These are phyloP conservation scores for Parus major DNA, from an alignment of 2,113 vertebrate species.

Conservation along the genomic window DNA sequence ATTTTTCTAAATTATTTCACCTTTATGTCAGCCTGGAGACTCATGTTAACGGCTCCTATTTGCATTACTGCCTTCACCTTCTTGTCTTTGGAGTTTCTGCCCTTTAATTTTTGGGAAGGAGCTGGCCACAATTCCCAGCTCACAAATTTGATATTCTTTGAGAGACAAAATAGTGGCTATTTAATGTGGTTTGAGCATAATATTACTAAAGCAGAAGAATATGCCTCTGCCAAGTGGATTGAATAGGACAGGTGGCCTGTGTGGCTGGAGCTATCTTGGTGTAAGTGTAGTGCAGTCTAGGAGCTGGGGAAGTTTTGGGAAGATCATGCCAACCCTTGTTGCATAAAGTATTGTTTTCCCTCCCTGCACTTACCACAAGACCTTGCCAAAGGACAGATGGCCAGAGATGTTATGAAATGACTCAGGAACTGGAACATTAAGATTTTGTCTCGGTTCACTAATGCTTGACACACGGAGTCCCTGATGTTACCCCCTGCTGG, in stretches of 20 bases:
- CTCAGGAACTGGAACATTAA: constrained; percentile 25
- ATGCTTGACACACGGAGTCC: not conserved
- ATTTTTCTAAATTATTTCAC: not conserved
- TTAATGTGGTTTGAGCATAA: not conserved
- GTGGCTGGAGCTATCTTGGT: not conserved
- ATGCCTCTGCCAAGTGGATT: not conserved
- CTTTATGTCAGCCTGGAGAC: not conserved
- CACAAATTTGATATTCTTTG: not conserved
- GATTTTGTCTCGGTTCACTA: not conserved
- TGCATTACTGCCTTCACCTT: not conserved
- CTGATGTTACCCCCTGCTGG: not conserved
- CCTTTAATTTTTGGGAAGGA: not conserved
- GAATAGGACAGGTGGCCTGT: not conserved
- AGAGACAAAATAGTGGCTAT: not conserved
- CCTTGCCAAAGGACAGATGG: constrained; percentile 18
- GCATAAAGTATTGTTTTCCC: not conserved
- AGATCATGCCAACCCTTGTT: not conserved
- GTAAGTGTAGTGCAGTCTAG: accelerated
- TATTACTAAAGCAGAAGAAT: not conserved
- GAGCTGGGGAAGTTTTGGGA: not conserved
- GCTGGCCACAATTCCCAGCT: not conserved
- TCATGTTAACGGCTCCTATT: not conserved
- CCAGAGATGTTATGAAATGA: constrained; percentile 4
- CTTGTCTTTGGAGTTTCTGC: not conserved
- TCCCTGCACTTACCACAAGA: not conserved